Conservation (phyloP, 2,113 vertebrate genomes). For the Setophaga coronata region DNA sequence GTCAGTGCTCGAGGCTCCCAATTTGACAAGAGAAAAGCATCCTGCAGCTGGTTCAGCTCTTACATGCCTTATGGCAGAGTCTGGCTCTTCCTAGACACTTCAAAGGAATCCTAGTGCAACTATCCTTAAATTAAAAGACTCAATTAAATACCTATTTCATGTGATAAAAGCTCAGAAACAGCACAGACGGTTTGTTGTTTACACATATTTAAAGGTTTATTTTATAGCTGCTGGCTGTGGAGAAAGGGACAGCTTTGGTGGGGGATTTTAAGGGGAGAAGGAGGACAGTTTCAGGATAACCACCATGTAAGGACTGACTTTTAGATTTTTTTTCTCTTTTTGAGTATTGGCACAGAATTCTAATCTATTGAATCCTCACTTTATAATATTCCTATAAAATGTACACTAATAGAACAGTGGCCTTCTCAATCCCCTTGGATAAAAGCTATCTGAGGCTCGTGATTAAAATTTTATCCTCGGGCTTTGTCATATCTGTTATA, state of each 20-base stretch:
- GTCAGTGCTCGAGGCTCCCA: neutral
- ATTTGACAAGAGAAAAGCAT: neutral
- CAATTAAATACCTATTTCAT: neutral
- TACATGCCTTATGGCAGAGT: neutral
- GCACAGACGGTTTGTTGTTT: neutral
- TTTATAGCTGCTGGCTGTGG: neutral
- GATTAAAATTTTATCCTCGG: neutral
- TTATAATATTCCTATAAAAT: neutral
- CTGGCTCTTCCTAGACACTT: neutral
- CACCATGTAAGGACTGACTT: neutral
- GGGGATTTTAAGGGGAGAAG: neutral
- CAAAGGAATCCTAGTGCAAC: neutral
- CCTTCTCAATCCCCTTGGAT: neutral
- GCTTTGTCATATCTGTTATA: neutral
- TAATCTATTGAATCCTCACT: neutral
- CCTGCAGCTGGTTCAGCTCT: neutral
- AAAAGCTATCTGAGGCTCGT: neutral
- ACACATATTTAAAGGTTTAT: neutral
- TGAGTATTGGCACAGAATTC: neutral
- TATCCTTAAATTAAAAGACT: neutral
- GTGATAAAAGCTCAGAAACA: neutral
- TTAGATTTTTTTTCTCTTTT: neutral
- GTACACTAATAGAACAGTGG: neutral
- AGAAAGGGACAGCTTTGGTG: neutral
- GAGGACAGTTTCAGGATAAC: neutral